These are phyloP conservation scores for Pseudoatta argentina DNA, from an alignment of 1,140 invertebrate genomes.

Conservation along the genomic window DNA sequence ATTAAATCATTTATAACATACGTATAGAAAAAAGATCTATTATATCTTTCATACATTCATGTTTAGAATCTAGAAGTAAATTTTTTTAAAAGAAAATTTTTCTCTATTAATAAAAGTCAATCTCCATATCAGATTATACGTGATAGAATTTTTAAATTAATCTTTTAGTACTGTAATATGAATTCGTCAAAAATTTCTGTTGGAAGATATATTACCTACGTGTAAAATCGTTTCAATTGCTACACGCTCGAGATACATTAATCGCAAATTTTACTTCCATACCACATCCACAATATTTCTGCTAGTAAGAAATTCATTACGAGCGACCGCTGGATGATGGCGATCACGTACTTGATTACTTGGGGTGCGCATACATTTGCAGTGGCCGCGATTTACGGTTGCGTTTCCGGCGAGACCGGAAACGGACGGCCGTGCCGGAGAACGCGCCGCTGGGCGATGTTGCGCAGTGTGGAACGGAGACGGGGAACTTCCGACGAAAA, in stretches of 20 bases:
- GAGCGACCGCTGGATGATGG: slow-evolving; percentile 30
- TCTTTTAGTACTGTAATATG: neutral
- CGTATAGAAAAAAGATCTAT: neutral
- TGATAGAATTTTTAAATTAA: slow-evolving; percentile 7
- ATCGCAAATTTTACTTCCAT: neutral
- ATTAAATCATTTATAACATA: neutral
- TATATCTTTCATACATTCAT: neutral
- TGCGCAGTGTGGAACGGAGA: slow-evolving; percentile 65
- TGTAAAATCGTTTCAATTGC: neutral
- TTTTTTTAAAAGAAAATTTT: neutral
- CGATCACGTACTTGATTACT: slow-evolving; percentile 55
- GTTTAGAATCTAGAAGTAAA: neutral
- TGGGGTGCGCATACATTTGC: slow-evolving; percentile 43
- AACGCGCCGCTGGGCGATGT: slow-evolving; percentile 59
- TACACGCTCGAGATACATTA: neutral
- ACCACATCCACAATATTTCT: neutral
- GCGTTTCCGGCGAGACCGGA: slow-evolving; percentile 55
- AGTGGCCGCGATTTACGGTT: slow-evolving; percentile 58
- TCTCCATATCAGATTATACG: neutral
- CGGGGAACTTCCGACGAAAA: slow-evolving; percentile 65
- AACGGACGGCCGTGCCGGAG: slow-evolving; percentile 51
- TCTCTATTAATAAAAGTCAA: neutral
- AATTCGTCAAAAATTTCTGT: neutral
- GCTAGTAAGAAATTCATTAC: slow-evolving; percentile 35
- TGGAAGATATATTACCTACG: neutral